phyloP scores from a whole-genome alignment of 2,888 invertebrate genomes.

The Troides aeacus region DNA sequence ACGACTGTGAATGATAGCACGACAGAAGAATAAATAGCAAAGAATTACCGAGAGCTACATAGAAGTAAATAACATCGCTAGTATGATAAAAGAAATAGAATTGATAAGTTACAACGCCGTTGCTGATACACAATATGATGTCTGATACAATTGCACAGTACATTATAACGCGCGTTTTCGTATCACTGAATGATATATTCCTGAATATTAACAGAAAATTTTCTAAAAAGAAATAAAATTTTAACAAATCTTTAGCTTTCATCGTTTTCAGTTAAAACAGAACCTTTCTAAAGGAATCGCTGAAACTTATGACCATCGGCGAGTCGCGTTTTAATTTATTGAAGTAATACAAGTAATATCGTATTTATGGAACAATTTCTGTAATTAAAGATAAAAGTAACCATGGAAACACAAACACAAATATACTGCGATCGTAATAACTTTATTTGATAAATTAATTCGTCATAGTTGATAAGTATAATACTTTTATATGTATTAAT shows the following conservation, averaged over 20 bases:
- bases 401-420: constrained; percentile 9
- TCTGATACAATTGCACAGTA: not conserved
- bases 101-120: constrained; percentile 1
- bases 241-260: constrained; percentile 9
- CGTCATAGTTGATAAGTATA: too few species aligned
- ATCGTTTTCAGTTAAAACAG: not conserved
- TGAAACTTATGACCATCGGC: not conserved
- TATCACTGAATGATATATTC: constrained; percentile 9
- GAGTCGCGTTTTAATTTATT: not conserved
- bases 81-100: not conserved
- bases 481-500: too few species aligned
- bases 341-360: not conserved
- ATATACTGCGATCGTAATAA: not conserved
- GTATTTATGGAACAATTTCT: not conserved
- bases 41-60: constrained; percentile 1
- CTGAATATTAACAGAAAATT: constrained; percentile 19
- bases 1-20: constrained; percentile 7
- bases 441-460: not conserved
- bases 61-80: not conserved
- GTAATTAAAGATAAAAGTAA: not conserved
- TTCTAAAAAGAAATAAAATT: not conserved
- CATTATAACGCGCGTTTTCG: constrained; percentile 3
- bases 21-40: constrained; percentile 2
- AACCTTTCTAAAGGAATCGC: not conserved
- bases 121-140: not conserved